Evolutionary conservation across 2,113 vertebrate species (phyloP).

Genomic region (Narcine bancroftii): DNA sequence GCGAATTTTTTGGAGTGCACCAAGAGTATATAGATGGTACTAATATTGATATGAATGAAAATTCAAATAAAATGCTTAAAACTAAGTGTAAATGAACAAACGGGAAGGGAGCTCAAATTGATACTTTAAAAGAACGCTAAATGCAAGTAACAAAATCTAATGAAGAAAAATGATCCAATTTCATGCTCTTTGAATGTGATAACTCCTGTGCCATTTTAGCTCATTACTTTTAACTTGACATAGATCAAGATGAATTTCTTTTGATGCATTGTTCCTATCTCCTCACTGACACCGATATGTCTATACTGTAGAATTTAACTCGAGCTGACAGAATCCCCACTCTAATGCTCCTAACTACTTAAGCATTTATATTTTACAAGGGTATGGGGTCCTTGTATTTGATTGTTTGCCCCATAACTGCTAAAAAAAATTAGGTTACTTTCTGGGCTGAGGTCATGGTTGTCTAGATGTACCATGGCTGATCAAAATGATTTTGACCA

Average conservation of each 20-base stretch:
- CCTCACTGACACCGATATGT: neutral
- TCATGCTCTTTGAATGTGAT: slow-evolving; percentile 42
- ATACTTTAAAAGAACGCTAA: slow-evolving; percentile 36
- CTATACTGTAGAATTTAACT: slow-evolving; percentile 39
- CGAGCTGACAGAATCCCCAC: slow-evolving; percentile 35
- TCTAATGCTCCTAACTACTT: slow-evolving; percentile 32
- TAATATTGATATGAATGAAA: neutral
- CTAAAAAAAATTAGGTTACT: slow-evolving; percentile 19
- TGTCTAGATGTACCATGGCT: no score
- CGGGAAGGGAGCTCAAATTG: slow-evolving; percentile 21
- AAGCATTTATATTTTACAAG: slow-evolving; percentile 22
- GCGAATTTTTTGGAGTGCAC: neutral
- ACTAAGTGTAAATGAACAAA: neutral
- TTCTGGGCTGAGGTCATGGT: neutral
- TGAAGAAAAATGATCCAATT: slow-evolving; percentile 46
- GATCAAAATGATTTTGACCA: neutral
- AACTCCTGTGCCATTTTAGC: slow-evolving; percentile 45
- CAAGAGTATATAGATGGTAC: neutral
- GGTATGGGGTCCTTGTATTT: neutral
- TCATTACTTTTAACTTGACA: slow-evolving; percentile 41
- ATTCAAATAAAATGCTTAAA: slow-evolving; percentile 22
- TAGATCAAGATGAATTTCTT: slow-evolving; percentile 44
- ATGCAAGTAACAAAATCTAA: slow-evolving; percentile 38
- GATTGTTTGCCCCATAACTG: neutral
- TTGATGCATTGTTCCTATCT: slow-evolving; percentile 22